phyloP scores from a whole-genome alignment of 2,797 vertebrate genomes.

The Esox lucius region DNA sequence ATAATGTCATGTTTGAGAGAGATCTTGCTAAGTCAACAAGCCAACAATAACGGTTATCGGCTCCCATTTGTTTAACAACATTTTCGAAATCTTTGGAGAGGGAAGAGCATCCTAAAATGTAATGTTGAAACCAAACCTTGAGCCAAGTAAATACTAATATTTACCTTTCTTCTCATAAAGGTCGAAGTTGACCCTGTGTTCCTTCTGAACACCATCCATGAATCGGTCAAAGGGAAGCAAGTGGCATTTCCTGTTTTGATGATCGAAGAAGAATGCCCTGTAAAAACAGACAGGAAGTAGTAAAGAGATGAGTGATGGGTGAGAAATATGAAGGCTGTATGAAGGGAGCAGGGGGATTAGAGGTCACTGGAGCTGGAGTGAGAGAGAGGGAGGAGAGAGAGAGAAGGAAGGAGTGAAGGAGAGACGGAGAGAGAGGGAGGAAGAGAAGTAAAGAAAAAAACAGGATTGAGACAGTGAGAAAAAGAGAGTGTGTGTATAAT shows the following conservation, averaged over 20 bases:
- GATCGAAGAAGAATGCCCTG: conserved; percentile 96
- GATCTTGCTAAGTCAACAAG: neutral
- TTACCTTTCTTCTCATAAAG: conserved; percentile 98
- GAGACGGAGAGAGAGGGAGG: neutral
- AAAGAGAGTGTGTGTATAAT: neutral
- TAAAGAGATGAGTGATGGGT: conserved; percentile 53
- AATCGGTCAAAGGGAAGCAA: conserved; percentile 94
- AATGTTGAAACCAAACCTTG: conserved; percentile 17
- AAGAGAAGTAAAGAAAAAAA: too few relatives aligned
- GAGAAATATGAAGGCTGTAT: conserved; percentile 49
- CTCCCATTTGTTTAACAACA: too few relatives aligned
- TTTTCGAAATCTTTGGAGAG: conserved; percentile 17
- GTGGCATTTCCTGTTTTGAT: conserved; percentile 89
- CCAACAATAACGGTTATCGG: neutral
- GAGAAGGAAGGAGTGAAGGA: neutral
- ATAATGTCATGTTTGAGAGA: neutral
- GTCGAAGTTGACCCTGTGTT: conserved; percentile 83
- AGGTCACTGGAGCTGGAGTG: neutral
- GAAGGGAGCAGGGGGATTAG: neutral
- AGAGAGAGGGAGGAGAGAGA: neutral
- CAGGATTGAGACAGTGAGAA: too few relatives aligned
- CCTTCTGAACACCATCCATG: conserved; percentile 84
- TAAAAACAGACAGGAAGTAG: conserved; percentile 55
- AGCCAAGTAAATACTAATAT: conserved; percentile 15
- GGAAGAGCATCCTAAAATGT: conserved; percentile 13